A percentile compares a stretch with the other conserved stretches of the same genome.
These are phyloP conservation scores for Polyodon spathula DNA, from an alignment of 2,113 vertebrate species.

Conservation along the genomic window DNA sequence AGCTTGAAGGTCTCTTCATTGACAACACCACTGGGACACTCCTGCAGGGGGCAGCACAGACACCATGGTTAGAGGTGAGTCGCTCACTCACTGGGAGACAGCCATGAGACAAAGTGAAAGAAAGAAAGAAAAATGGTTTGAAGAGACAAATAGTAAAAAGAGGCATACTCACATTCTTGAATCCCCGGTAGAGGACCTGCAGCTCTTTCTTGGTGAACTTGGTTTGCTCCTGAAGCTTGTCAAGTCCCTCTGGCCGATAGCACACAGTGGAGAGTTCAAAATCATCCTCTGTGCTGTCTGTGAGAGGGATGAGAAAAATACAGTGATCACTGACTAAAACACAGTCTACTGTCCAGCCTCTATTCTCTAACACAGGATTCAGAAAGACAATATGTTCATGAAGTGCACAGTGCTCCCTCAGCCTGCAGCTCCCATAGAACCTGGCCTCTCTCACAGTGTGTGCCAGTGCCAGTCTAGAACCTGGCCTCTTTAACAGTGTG, in stretches of 20 bases:
- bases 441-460: too few species aligned
- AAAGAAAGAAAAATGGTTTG: constrained; percentile 5
- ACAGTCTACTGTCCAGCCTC: too few species aligned
- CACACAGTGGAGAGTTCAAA: constrained; percentile 92
- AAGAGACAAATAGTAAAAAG: not conserved
- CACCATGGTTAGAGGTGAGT: too few species aligned
- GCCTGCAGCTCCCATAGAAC: too few species aligned
- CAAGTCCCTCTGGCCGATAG: constrained; percentile 91
- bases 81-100: too few species aligned
- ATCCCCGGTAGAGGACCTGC: constrained; percentile 91
- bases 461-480: too few species aligned
- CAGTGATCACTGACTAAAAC: too few species aligned
- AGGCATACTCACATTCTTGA: constrained; percentile 84
- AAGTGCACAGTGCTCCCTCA: too few species aligned
- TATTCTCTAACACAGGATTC: too few species aligned
- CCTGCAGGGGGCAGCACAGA: constrained; percentile 53
- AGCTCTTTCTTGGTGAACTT: constrained; percentile 96
- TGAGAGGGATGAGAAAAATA: constrained; percentile 27
- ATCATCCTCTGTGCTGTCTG: constrained; percentile 96
- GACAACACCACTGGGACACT: constrained; percentile 88
- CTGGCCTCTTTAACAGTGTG: too few species aligned
- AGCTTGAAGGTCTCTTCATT: constrained; percentile 94
- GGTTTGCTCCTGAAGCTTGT: constrained; percentile 90
- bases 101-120: too few species aligned
- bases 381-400: too few species aligned